These are phyloP conservation scores for Abscondita cerata DNA, from an alignment of 2,888 invertebrate genomes.

Conservation along the genomic window DNA sequence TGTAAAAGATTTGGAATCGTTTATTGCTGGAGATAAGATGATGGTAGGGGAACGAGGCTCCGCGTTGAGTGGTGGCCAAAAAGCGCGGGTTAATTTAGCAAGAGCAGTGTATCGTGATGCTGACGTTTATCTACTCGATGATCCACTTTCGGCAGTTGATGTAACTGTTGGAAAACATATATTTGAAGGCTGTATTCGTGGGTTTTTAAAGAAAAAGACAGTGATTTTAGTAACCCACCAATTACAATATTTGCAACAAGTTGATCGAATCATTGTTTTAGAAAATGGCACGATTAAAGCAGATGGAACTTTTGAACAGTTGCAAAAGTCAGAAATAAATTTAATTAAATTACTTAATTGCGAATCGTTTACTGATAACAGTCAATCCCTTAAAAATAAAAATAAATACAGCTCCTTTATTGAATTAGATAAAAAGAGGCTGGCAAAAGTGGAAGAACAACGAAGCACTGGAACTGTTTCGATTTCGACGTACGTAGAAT, in stretches of 20 bases:
- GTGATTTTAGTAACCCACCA: conserved; percentile 78
- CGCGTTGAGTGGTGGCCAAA: conserved; percentile 79
- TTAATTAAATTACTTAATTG: no score
- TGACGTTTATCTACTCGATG: conserved; percentile 85
- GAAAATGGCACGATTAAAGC: no score
- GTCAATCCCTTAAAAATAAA: no score
- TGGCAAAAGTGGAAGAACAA: no score
- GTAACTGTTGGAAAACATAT: conserved; percentile 85
- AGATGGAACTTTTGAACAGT: conserved; percentile 37
- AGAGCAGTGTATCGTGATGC: conserved; percentile 83
- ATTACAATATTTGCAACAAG: conserved; percentile 68
- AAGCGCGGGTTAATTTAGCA: conserved; percentile 85
- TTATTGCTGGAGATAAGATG: conserved; percentile 81
- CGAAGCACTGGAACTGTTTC: not conserved
- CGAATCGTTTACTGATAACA: no score
- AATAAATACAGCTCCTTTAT: no score
- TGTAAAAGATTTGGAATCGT: conserved; percentile 72
- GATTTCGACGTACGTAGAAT: not conserved
- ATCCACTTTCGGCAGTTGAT: conserved; percentile 90
- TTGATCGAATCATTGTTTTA: conserved; percentile 56
- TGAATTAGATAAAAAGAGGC: no score
- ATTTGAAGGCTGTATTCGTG: conserved; percentile 77
- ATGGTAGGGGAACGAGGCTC: conserved; percentile 78
- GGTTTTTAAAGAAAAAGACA: conserved; percentile 70
- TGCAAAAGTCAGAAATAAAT: no score